Evolutionary conservation across 2,113 vertebrate species (phyloP), one percentile per base, ranked within the genome.

Genomic region (Puffinus mauretanicus): DNA sequence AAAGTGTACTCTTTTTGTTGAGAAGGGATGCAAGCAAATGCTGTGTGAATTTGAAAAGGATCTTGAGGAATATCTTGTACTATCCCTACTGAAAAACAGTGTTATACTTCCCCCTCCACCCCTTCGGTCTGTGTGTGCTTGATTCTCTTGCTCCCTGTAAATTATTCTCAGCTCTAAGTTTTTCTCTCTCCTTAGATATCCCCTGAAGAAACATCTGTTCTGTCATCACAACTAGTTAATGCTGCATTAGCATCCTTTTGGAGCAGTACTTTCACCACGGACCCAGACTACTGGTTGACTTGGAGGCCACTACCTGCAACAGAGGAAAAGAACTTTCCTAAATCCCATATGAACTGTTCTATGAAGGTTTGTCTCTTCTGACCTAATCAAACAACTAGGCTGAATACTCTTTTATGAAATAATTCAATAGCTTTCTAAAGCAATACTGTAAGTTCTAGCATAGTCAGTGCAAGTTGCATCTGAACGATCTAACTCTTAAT

Each of bases 231-330:
- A 61, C 97, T 99, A 22, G 69, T 99, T 67, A 98, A 95, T 13
- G 98, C 98, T 82, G 98, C 96, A 6, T 98, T 99, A 93, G 85
- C 92, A 19, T 98, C 98, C 19, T 98, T 99, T 80, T 99, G 99
- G 99, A 99, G 90, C 76, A 99, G 98, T 96, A 99, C 98, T 34
- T 98, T 99, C 57, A 98, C 98, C 85, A 98, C 97, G 2, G 97
- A 99, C 83, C 99, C 99, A 52, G 98, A 99, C 38, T 98, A 97
- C 91, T 99, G 99, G 99, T 97, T 99, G 21, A 98, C 97, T 9
- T 99, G 99, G 99, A 98, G 95, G 90, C 98, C 98, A 1, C 58
- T 98, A 44, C 78, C 90, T 54, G 19, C 8, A 44, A 27, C 34
- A 51, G 96, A 97, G 25, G 97, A 97, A 77, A 93, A 61, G 19